Base-by-base conservation (phyloP, 2,113 vertebrate genomes). In the Pterocles gutturalis region DNA sequence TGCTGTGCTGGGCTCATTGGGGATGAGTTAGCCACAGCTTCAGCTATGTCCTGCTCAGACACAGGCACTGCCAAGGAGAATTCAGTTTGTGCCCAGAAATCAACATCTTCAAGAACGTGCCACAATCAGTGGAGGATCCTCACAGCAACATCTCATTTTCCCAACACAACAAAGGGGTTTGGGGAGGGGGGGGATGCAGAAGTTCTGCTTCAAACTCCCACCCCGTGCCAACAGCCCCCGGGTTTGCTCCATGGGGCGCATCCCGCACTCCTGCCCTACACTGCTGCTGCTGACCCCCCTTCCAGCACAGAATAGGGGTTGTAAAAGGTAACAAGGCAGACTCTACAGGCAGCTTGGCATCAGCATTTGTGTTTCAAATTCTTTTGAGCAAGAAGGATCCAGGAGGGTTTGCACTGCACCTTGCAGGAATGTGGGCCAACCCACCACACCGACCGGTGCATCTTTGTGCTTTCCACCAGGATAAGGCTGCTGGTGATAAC, bases 161-260 rank as follows among this genome's bases (percentile, higher is more conserved):
- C 57, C 58, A 22, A 6, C 62, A 16, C 5, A 5, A 41, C 41
- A 41, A 18, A 34, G 5, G 8, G 4, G 5, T 43, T n/a, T 31
- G 33, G 21, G 8, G 24, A 62, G 22, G 4, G 2, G 2, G 3
- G 6, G 11, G 15, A 6, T 53, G 69, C 29, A 57, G 34, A 87
- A 45, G 15, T 26, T 36, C 54, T 21, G 17, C 41, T 22, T 17
- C 54, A 22, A 7, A 38, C 7, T n/a, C 19, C 54, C 29, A 65
- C 4, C 13, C 20, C 15, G 14, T 0, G 1, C 25, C 54, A 34
- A 46, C 26, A 2, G 17, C 3, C 13, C 25, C 43, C 2, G 0
- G 28, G 12, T 14, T 9, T 24, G 61, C 33, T 64, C 73, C 53
- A 29, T 0, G 1, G 58, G 49, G 31, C 6, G 5, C 28, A 36